These are phyloP conservation scores for Cossypha polioptera DNA, from an alignment of 2,797 vertebrate genomes.

Conservation along the genomic window DNA sequence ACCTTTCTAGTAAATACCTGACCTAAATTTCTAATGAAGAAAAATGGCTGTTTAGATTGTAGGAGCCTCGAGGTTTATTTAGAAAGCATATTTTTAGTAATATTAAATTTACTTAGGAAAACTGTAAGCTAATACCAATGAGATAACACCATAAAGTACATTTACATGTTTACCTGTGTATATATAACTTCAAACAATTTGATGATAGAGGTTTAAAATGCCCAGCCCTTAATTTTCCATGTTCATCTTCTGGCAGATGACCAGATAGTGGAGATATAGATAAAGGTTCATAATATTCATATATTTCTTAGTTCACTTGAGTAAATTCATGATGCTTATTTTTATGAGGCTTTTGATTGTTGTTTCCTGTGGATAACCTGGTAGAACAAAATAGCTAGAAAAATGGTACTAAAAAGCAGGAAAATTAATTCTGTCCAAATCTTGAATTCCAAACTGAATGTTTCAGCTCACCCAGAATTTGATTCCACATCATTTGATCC, in stretches of 20 bases:
- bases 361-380: background rate
- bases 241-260: background rate
- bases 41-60: background rate
- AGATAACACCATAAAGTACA: background rate
- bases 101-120: background rate
- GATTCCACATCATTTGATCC: background rate
- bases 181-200: background rate
- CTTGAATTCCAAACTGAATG: background rate
- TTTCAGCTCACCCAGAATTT: background rate
- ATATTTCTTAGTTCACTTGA: background rate
- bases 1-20: background rate
- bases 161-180: background rate
- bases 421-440: background rate
- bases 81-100: background rate
- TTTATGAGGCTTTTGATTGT: background rate
- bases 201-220: background rate
- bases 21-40: background rate
- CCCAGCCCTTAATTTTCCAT: background rate
- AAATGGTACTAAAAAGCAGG: background rate
- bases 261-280: background rate
- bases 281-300: background rate
- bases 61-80: background rate
- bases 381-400: background rate
- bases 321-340: background rate
- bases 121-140: background rate